phyloP scores from a whole-genome alignment of 2,113 vertebrate species.

The Microtus pennsylvanicus region DNA sequence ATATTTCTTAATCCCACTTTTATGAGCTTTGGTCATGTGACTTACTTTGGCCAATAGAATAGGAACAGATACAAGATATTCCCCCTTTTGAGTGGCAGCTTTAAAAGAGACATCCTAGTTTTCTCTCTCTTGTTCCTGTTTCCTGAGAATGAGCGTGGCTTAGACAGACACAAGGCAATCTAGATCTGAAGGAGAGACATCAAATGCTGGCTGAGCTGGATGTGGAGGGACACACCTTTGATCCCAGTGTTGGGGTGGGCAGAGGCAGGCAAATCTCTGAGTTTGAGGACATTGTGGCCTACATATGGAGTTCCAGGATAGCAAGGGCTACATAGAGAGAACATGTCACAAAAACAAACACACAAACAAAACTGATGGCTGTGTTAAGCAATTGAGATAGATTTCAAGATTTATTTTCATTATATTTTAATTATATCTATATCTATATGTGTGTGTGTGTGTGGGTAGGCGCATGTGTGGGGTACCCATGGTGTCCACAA shows the following conservation, averaged over 20 bases:
- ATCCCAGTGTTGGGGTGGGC: neutral
- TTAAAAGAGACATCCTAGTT: neutral
- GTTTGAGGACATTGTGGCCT: neutral
- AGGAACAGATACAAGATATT: neutral
- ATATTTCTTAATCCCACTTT: neutral
- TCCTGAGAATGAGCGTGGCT: neutral
- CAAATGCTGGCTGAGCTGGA: neutral
- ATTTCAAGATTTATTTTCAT: neutral
- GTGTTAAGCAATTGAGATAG: neutral
- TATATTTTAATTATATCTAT: neutral
- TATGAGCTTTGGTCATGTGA: neutral
- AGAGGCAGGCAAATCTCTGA: neutral
- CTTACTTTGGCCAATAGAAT: neutral
- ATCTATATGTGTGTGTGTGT: too few species aligned
- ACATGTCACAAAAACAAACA: neutral
- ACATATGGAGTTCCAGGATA: neutral
- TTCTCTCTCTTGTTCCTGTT: neutral
- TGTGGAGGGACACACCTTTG: too few species aligned
- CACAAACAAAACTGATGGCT: neutral
- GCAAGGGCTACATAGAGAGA: neutral
- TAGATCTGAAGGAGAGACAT: neutral
- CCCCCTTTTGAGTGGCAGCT: neutral
- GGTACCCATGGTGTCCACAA: too few species aligned
- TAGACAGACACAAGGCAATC: neutral
- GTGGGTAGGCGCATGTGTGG: accelerated